Percentiles rank a stretch among this genome's conserved stretches.
phyloP scores from a whole-genome alignment of 2,113 vertebrate genomes.

The Sinocyclocheilus grahami region DNA sequence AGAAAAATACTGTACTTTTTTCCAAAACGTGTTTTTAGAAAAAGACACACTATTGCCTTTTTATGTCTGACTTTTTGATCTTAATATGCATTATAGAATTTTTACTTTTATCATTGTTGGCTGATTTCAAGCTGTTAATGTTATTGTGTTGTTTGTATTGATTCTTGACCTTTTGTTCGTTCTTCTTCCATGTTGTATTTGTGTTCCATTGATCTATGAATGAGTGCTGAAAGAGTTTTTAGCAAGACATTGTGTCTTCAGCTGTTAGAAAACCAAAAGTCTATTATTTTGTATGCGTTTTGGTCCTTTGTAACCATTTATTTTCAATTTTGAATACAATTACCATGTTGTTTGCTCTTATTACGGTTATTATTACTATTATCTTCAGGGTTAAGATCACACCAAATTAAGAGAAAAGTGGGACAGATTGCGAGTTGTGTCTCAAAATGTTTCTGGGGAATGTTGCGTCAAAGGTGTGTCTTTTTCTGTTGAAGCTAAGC shows the following conservation, averaged over 20 bases:
- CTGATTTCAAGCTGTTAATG: constrained; percentile 56
- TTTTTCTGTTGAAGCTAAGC: constrained; percentile 58
- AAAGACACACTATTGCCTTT: constrained; percentile 69
- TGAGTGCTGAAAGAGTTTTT: constrained; percentile 12
- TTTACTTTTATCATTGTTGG: constrained; percentile 59
- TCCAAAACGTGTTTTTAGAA: constrained; percentile 63
- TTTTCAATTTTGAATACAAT: neutral
- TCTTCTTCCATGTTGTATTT: constrained; percentile 35
- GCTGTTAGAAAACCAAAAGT: constrained; percentile 50
- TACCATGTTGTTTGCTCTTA: constrained; percentile 48
- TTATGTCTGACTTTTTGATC: constrained; percentile 56
- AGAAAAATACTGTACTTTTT: constrained; percentile 56
- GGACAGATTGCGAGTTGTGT: neutral
- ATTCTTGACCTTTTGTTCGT: constrained; percentile 44
- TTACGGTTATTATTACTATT: constrained; percentile 48
- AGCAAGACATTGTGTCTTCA: constrained; percentile 21
- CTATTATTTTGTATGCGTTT: constrained; percentile 4
- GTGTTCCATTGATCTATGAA: neutral
- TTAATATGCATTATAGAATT: constrained; percentile 62
- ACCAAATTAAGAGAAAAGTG: constrained; percentile 73
- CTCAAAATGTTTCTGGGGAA: constrained; percentile 20
- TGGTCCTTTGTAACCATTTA: neutral
- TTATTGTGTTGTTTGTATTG: constrained; percentile 50
- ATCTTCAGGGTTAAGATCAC: constrained; percentile 77
- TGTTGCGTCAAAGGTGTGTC: constrained; percentile 56